Conservation (phyloP, 1,140 invertebrate species). For the Gryllus bimaculatus region DNA sequence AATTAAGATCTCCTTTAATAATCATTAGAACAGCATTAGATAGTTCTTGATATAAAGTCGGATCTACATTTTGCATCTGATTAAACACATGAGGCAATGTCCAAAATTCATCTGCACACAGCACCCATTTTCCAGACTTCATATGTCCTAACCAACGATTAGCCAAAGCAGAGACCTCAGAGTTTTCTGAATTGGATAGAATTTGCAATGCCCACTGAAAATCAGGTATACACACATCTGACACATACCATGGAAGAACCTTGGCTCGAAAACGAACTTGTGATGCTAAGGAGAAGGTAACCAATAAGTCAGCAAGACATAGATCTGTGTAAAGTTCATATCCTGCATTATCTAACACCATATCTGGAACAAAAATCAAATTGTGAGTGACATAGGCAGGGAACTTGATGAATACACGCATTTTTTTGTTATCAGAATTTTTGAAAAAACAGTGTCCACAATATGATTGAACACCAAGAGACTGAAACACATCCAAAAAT, state of each 20-base stretch:
- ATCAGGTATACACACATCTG: conserved; percentile 73
- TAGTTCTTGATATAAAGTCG: conserved; percentile 62
- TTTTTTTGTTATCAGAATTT: no score
- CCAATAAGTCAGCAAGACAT: conserved; percentile 72
- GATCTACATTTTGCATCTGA: conserved; percentile 62
- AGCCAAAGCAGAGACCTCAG: conserved; percentile 27
- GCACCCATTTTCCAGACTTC: conserved; percentile 37
- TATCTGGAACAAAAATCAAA: conserved; percentile 42
- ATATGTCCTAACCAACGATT: conserved; percentile 46
- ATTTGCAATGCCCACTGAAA: conserved; percentile 49
- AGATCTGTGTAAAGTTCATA: conserved; percentile 90
- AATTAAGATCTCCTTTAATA: conserved; percentile 96
- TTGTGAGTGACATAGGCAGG: neutral
- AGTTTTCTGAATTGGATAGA: conserved; percentile 22
- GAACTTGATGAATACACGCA: no score
- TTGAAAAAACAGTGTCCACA: no score
- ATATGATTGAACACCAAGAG: no score
- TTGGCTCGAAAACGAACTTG: conserved; percentile 81
- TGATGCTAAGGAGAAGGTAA: conserved; percentile 51
- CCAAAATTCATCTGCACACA: conserved; percentile 67
- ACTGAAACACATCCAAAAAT: no score
- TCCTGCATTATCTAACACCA: conserved; percentile 88
- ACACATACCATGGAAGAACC: conserved; percentile 91
- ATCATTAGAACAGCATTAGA: conserved; percentile 60
- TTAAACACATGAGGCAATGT: conserved; percentile 71